These are phyloP conservation scores for Cyprinodon tularosa DNA, from an alignment of 2,113 vertebrate species.

Conservation along the genomic window DNA sequence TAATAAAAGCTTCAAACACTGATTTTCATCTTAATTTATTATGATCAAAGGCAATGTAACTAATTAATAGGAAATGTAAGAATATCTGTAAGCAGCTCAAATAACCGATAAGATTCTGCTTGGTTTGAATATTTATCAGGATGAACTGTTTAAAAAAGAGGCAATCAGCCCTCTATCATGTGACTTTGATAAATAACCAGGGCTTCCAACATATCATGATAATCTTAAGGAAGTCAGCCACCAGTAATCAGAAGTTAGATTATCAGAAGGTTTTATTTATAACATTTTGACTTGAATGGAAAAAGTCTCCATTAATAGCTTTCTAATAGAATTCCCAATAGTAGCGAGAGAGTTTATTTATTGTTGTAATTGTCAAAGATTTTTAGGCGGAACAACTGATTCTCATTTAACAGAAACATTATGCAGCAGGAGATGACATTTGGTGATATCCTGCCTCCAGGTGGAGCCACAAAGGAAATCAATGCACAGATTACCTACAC, in stretches of 20 bases:
- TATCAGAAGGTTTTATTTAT: neutral
- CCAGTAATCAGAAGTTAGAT: neutral
- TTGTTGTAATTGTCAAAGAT: neutral
- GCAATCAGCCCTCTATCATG: too few species aligned
- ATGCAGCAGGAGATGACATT: slow-evolving; percentile 36
- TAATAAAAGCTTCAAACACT: too few species aligned
- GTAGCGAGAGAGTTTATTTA: slow-evolving; percentile 27
- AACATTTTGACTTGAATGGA: neutral
- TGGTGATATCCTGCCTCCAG: slow-evolving; percentile 40
- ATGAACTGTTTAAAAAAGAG: neutral
- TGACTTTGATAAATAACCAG: neutral
- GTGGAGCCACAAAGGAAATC: slow-evolving; percentile 39
- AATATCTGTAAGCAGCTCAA: too few species aligned
- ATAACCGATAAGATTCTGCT: too few species aligned
- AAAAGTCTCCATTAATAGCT: slow-evolving; percentile 17
- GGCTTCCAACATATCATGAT: neutral
- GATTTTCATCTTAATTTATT: neutral
- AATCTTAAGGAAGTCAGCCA: slow-evolving; percentile 7
- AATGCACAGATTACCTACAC: slow-evolving; percentile 50
- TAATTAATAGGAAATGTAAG: neutral
- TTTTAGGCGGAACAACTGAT: too few species aligned
- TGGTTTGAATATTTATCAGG: too few species aligned
- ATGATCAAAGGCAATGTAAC: neutral
- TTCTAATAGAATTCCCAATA: slow-evolving; percentile 8
- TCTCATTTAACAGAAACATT: slow-evolving; percentile 39